Conservation (phyloP, 1,140 invertebrate species). For the Theocolax elegans region DNA sequence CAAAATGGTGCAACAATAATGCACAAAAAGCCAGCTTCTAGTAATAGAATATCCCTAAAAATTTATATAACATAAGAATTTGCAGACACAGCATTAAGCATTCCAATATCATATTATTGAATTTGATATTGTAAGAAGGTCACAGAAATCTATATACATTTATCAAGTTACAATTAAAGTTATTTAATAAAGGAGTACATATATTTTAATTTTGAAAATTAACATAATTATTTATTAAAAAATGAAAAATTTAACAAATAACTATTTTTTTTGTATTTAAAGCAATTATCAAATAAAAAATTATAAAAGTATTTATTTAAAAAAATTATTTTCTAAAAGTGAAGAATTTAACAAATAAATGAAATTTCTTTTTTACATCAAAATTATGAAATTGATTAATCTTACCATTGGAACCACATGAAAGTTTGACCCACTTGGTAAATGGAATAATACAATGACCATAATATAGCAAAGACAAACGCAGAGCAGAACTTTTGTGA, state of each 20-base stretch:
- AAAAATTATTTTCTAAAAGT: constrained; percentile 23
- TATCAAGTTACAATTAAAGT: constrained; percentile 6
- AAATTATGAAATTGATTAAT: constrained; percentile 5
- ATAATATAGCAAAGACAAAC: constrained; percentile 75
- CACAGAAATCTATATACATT: background rate
- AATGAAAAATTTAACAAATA: background rate
- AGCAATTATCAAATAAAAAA: background rate
- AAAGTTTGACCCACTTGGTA: constrained; percentile 84
- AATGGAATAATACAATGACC: constrained; percentile 81
- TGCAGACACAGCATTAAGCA: too few relatives aligned
- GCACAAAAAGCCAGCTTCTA: constrained; percentile 83
- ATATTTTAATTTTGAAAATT: constrained; percentile 20
- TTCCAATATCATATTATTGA: background rate
- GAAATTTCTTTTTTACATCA: background rate
- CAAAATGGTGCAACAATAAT: constrained; percentile 81
- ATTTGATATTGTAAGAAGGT: constrained; percentile 18
- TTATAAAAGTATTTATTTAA: constrained; percentile 6
- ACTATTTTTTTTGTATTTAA: constrained; percentile 6
- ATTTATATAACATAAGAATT: too few relatives aligned
- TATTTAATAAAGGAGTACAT: constrained; percentile 9
- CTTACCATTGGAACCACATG: constrained; percentile 82
- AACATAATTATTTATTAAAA: constrained; percentile 16
- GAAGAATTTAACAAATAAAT: background rate
- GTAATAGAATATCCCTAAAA: constrained; percentile 79
- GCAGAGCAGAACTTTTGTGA: constrained; percentile 73